phyloP scores from a whole-genome alignment of 1,140 invertebrate species.

The Atta cephalotes region DNA sequence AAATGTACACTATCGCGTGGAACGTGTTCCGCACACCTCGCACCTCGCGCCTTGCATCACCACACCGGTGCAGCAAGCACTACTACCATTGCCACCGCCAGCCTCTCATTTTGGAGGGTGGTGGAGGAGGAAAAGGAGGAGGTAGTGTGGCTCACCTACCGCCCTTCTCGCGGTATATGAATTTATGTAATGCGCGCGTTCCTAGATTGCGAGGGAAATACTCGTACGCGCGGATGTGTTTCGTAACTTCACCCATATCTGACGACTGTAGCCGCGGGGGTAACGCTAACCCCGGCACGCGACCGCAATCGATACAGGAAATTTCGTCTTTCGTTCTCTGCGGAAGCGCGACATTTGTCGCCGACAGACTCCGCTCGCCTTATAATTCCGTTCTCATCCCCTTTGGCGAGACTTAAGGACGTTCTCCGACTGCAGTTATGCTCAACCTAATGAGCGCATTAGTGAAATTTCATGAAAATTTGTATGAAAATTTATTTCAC shows the following conservation, averaged over 20 bases:
- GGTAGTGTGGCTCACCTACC: slow-evolving; percentile 7
- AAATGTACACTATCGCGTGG: slow-evolving; percentile 82
- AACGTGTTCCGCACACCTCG: slow-evolving; percentile 74
- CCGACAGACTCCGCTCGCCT: slow-evolving; percentile 4
- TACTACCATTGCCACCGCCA: slow-evolving; percentile 15
- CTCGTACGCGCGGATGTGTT: slow-evolving; percentile 49
- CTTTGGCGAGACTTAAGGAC: background rate
- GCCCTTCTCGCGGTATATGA: slow-evolving; percentile 57
- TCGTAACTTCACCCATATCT: slow-evolving; percentile 45
- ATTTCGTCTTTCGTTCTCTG: slow-evolving; percentile 67
- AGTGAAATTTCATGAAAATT: too few species aligned
- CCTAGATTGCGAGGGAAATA: slow-evolving; percentile 74
- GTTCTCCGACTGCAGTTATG: too few species aligned
- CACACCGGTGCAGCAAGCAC: slow-evolving; percentile 19
- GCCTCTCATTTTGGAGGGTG: background rate
- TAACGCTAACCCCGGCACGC: slow-evolving; percentile 57
- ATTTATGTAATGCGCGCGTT: slow-evolving; percentile 73
- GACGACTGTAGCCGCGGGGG: slow-evolving; percentile 43
- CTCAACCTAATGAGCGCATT: too few species aligned
- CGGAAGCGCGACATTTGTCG: slow-evolving; percentile 58
- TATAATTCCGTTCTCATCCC: too few species aligned
- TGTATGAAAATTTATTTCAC: too few species aligned
- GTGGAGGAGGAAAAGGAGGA: background rate
- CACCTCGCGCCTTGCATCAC: slow-evolving; percentile 16
- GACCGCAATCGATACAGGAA: slow-evolving; percentile 72